These are phyloP conservation scores for Congeria kusceri DNA, from an alignment of 2,888 invertebrate genomes.

Conservation along the genomic window DNA sequence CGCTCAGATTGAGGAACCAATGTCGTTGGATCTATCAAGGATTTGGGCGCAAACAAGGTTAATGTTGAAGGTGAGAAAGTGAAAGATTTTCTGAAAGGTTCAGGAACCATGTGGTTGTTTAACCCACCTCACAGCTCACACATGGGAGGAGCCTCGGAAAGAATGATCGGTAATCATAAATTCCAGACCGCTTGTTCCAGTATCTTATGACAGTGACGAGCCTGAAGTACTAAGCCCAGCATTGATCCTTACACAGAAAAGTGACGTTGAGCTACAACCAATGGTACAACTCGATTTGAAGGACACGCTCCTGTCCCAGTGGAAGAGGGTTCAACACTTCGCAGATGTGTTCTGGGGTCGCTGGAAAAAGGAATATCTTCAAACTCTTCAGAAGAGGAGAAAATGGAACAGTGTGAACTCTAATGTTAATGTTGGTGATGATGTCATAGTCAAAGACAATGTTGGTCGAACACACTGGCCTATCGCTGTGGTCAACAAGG, in stretches of 20 bases:
- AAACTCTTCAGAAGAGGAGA: slow-evolving; percentile 28
- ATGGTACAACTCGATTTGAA: slow-evolving; percentile 13
- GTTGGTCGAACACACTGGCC: slow-evolving; percentile 43
- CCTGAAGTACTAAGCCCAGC: slow-evolving; percentile 44
- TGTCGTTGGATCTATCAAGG: slow-evolving; percentile 29
- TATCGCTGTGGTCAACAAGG: slow-evolving; percentile 31
- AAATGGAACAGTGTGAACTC: slow-evolving; percentile 37
- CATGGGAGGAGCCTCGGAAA: slow-evolving; percentile 53
- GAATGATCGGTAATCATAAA: slow-evolving; percentile 54
- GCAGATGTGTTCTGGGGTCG: slow-evolving; percentile 46
- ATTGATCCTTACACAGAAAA: slow-evolving; percentile 39
- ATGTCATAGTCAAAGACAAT: slow-evolving; percentile 48
- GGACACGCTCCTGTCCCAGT: slow-evolving; percentile 25
- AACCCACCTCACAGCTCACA: slow-evolving; percentile 49
- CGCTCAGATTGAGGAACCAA: slow-evolving; percentile 37
- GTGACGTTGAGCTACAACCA: background rate
- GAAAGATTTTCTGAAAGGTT: background rate
- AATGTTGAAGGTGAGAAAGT: slow-evolving; percentile 25
- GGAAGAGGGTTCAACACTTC: slow-evolving; percentile 47
- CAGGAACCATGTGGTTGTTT: slow-evolving; percentile 35
- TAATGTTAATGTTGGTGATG: slow-evolving; percentile 34
- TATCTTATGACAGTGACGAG: slow-evolving; percentile 40
- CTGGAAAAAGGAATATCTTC: slow-evolving; percentile 52
- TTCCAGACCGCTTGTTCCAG: slow-evolving; percentile 39
- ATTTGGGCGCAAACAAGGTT: slow-evolving; percentile 13